Evolutionary conservation across 2,888 invertebrate species (phyloP).

Genomic region (Cryptus viduatorius): DNA sequence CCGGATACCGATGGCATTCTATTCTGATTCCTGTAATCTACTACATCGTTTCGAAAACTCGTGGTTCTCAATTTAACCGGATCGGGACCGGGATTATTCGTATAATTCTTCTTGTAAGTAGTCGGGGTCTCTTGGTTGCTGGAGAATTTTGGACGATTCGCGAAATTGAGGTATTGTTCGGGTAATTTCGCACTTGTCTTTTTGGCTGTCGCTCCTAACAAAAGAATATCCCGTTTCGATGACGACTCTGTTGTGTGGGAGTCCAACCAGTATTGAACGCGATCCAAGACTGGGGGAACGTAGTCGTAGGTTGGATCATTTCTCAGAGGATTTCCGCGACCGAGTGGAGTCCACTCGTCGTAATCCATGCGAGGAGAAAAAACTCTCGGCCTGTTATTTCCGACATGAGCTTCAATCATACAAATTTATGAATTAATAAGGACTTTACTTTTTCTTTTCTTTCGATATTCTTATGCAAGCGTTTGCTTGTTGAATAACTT

Average conservation of each 20-base stretch:
- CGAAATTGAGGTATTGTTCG: conserved; percentile 85
- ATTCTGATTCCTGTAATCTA: conserved; percentile 74
- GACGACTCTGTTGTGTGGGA: conserved; percentile 87
- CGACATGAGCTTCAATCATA: conserved; percentile 71
- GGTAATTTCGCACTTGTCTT: conserved; percentile 87
- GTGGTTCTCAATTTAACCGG: conserved; percentile 83
- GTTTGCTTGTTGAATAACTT: background rate
- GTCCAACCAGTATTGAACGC: conserved; percentile 93
- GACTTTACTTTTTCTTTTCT: background rate
- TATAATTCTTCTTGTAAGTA: conserved; percentile 75
- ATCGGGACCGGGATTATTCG: conserved; percentile 79
- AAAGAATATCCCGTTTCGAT: conserved; percentile 89
- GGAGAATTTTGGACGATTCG: conserved; percentile 85
- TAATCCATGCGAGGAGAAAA: conserved; percentile 93
- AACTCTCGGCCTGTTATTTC: conserved; percentile 80
- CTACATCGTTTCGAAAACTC: conserved; percentile 73
- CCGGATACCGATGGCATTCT: conserved; percentile 75
- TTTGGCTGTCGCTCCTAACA: conserved; percentile 90
- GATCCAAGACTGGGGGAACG: conserved; percentile 92
- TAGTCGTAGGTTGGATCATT: conserved; percentile 95
- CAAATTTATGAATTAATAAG: background rate
- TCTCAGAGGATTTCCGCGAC: conserved; percentile 92
- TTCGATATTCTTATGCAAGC: background rate
- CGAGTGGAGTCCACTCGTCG: conserved; percentile 94
- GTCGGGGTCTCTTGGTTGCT: conserved; percentile 77